These are phyloP conservation scores for Henricia sp. DNA, from an alignment of 53 echinoderm and acorn worm genomes.

Conservation along the genomic window DNA sequence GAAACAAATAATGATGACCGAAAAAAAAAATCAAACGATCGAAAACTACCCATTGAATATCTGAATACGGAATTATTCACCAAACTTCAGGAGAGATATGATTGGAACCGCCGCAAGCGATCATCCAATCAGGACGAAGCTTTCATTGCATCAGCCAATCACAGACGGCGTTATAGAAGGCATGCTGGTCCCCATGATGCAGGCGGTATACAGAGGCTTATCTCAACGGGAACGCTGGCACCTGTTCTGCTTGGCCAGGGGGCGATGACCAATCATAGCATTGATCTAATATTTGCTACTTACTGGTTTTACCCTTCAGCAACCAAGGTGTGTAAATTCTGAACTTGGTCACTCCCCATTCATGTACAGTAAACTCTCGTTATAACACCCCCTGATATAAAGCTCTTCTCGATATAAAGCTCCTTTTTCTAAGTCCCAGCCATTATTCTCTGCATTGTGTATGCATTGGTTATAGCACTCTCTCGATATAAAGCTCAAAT, in stretches of 20 bases:
- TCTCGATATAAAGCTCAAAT: no score
- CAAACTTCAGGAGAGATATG: not conserved
- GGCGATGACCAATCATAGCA: constrained; percentile 59
- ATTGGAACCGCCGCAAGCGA: not conserved
- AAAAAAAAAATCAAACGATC: no score
- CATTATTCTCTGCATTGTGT: no score
- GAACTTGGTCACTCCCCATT: not conserved
- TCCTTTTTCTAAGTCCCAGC: no score
- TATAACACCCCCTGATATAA: no score
- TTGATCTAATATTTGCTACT: constrained; percentile 87
- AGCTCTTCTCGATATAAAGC: no score
- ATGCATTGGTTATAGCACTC: no score
- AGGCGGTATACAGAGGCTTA: constrained; percentile 85
- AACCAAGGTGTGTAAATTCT: constrained; percentile 62
- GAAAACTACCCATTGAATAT: not conserved
- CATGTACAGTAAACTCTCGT: no score
- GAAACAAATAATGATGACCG: no score
- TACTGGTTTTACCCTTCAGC: constrained; percentile 94
- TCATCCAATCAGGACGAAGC: constrained; percentile 14
- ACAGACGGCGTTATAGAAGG: constrained; percentile 26
- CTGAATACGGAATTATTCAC: not conserved
- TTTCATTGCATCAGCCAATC: not conserved
- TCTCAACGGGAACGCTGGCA: constrained; percentile 86
- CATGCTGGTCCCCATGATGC: constrained; percentile 89
- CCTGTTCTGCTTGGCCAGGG: constrained; percentile 62